A percentile compares a stretch with the other conserved stretches of the same genome.
phyloP scores from a whole-genome alignment of 2,113 vertebrate species.

The Zosterops hypoxanthus region DNA sequence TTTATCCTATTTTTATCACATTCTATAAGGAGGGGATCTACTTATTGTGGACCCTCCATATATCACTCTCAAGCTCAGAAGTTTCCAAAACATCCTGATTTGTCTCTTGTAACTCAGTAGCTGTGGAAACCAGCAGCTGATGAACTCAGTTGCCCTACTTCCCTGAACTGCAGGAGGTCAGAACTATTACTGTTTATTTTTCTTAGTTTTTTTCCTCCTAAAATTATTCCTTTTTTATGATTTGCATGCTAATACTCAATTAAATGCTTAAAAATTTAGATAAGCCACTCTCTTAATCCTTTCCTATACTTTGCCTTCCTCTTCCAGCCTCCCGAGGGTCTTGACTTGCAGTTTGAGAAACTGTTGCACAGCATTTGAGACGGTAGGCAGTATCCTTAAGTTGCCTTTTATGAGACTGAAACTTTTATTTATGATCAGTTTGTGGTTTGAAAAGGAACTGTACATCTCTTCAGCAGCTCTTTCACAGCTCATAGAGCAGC shows the following conservation, averaged over 20 bases:
- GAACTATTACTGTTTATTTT: neutral
- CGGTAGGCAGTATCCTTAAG: neutral
- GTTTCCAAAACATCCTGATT: neutral
- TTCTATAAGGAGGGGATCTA: neutral
- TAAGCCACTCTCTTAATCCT: neutral
- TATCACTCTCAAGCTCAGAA: neutral
- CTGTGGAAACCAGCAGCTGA: neutral
- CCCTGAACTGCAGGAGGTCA: neutral
- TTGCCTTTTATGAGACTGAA: neutral
- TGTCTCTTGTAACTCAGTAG: neutral
- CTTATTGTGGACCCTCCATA: neutral
- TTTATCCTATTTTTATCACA: no score
- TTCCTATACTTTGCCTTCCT: neutral
- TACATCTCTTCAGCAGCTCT: neutral
- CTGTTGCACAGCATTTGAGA: neutral
- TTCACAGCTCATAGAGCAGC: conserved; percentile 11
- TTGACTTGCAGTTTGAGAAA: neutral
- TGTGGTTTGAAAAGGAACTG: neutral
- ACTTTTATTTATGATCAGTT: neutral
- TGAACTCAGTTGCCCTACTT: neutral
- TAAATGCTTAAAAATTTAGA: neutral
- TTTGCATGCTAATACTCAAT: neutral
- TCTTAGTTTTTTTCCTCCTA: neutral
- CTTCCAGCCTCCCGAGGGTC: neutral
- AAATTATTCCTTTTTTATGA: neutral